Base-by-base conservation (phyloP, 2,888 invertebrate species). In the Stenoptilia bipunctidactyla region DNA sequence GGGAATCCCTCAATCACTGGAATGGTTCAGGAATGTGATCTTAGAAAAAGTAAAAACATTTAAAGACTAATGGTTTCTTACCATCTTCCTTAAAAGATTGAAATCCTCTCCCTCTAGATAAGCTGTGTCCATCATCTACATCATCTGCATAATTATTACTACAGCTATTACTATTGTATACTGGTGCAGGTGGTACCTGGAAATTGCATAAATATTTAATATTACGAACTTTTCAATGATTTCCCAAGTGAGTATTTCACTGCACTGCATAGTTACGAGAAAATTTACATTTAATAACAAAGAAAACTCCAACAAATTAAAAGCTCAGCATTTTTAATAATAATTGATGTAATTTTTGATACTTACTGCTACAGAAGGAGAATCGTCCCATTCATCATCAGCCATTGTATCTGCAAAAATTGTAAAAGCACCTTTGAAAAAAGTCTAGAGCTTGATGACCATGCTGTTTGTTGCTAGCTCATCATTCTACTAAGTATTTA, bases 321-420 rank as follows among this genome's bases (percentile, higher is more conserved):
- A 27, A 37, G 8, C 20, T 20, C 20, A 20, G 20, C 4, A 8
- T 20, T 20, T 20, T 20, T 20, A 20, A 20, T 20, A 20, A 20
- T 20, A 8, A 20, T 20, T 20, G 20, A 3, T 5, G 20, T 20
- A 5, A 8, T 8, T 20, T 5, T 20, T 20, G 20, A 20, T 3
- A 8, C 75, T 68, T 56, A 73, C 71, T 48, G 68, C 56, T 47
- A 65, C 65, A 43, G 63, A 51, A 44, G 61, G 49, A 58, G 60
- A 48, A 58, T 85, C 85, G 72, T 86, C 86, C 87, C 86, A 87
- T 42, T 86, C 86, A 10, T 30, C 30, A 47, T 87, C 86, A 58
- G 82, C 85, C 86, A 86, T 86, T 56, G 52, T 64, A 71, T 75
- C 61, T 42, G 65, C 58, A 39, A 37, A 38, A 36, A 35, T 36